Conservation (phyloP, 2,113 vertebrate species). For the Paedocypris sp. region DNA sequence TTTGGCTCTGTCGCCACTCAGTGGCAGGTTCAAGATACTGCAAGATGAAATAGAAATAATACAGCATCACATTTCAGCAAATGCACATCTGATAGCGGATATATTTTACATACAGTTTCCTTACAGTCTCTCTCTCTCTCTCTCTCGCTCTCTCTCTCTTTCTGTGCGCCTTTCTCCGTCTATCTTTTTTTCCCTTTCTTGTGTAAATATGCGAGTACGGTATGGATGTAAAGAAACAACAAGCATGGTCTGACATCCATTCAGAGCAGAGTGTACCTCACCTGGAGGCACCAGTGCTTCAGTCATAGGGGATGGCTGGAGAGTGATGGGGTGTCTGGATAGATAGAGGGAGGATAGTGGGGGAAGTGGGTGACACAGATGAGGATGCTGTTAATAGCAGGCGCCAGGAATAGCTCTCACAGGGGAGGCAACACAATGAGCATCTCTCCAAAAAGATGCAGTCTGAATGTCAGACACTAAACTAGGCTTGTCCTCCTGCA, state of each 20-base stretch:
- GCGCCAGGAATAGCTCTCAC: constrained; percentile 52
- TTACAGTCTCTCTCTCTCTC: too few relatives aligned
- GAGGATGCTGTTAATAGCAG: constrained; percentile 51
- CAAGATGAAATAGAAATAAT: constrained; percentile 20
- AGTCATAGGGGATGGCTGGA: constrained; percentile 26
- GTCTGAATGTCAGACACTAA: constrained; percentile 13
- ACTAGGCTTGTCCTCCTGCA: neutral
- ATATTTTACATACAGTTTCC: too few relatives aligned
- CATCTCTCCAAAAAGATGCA: constrained; percentile 29
- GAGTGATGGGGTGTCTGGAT: constrained; percentile 5
- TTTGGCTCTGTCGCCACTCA: constrained; percentile 32
- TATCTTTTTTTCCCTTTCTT: too few relatives aligned
- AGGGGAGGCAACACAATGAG: constrained; percentile 33
- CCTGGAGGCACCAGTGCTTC: too few relatives aligned
- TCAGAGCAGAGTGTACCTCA: too few relatives aligned
- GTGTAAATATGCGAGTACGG: too few relatives aligned
- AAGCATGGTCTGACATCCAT: too few relatives aligned
- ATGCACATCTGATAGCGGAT: too few relatives aligned
- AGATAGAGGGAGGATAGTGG: neutral
- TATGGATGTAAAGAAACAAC: too few relatives aligned
- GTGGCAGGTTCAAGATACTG: constrained; percentile 20
- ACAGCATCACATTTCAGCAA: constrained; percentile 27
- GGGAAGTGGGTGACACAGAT: constrained; percentile 50
- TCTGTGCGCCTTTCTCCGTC: too few relatives aligned
- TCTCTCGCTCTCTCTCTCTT: too few relatives aligned